Evolutionary conservation across 2,888 invertebrate species (phyloP), one percentile per base, ranked within the genome.

Genomic region (Tipula helvola): DNA sequence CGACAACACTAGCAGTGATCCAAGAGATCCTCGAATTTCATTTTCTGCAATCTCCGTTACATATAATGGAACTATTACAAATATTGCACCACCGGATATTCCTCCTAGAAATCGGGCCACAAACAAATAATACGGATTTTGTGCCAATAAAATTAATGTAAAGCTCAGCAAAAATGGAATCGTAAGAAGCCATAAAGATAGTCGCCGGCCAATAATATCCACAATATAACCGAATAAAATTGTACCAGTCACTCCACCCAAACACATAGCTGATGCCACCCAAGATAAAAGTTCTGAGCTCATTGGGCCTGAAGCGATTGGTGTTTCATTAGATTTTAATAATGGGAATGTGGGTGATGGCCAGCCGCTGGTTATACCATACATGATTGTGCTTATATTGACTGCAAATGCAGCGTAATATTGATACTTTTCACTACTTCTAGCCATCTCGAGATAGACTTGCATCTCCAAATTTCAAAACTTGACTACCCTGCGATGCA

Each of bases 11-110:
- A 91, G 44, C 4, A 90, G 88, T 2, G 91, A 91, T 5, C 91
- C 91, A 87, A 91, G 87, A 52, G 88, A 88, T 12, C 91, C 91
- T 3, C 91, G 91, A n/a, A 91, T 89, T 5, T 91, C 91, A 57
- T 28, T 90, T 83, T 91, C 89, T 0, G 91, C 89, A 84, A 91
- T 88, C 87, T 91, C 91, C 0, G 90, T 89, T 3, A 90, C 88
- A 83, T 90, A 91, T 28, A 90, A 88, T 3, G 91, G 91, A 3
- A 91, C 88, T 13, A 91, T 87, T 0, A 89, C 88, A 86, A 90
- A 91, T 86, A 87, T 86, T 3, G 89, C 91, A 1, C 91, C 91
- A 0, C 90, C 90, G 0, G 89, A 89, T 0, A 89, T 36, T n/a
- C 91, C 91, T 3, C 89, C 90, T 0, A 91, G 42, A 86, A 91